Evolutionary conservation across 2,888 invertebrate genomes (phyloP), one percentile per base, ranked within the genome.

Genomic region (Polyommatus iphigenia): DNA sequence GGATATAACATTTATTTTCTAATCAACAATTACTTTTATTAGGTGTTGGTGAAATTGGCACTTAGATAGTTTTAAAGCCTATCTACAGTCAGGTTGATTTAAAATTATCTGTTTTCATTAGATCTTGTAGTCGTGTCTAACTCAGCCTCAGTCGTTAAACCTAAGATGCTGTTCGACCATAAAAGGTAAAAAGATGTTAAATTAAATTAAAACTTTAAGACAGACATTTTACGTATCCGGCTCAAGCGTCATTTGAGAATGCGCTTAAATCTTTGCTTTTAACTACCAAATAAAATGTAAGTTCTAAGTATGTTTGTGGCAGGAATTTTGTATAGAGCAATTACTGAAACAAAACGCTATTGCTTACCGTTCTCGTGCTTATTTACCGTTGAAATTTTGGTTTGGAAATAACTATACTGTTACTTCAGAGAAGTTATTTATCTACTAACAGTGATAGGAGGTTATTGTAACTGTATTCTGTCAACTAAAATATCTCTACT

Each of bases 121-220:
- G 20, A n/a, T 41, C 46, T 73, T n/a, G 71, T 79, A 81, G 76
- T 81, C 81, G 82, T 83, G 81, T 81, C 76, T 78, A 73, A 80
- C 77, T 79, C 80, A 82, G 80, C 82, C 82, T 82, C 79, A 80
- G 80, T 82, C 83, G 81, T 82, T 73, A 73, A 73, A 73, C 73
- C 46, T 73, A 73, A 73, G 41, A 20, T 4, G 73, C 46, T 73
- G 73, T 46, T 18, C 46, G 73, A 6, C 73, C 46, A 73, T 73
- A 73, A 73, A 73, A 46, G 73, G n/a, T 15, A 46, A 46, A 73
- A 73, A 73, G 73, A 41, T 73, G 46, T 46, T 46, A 20, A 73
- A 46, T 41, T 73, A 73, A 73, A 67, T 15, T 67, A 67, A 67
- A 24, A 20, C 59, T 29, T 67, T 15, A 15, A 67, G 6, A 4